Percentiles rank a stretch among this genome's conserved stretches.
These are phyloP conservation scores for Dichetophora obliterata DNA, from an alignment of 2,888 invertebrate genomes.

Conservation along the genomic window DNA sequence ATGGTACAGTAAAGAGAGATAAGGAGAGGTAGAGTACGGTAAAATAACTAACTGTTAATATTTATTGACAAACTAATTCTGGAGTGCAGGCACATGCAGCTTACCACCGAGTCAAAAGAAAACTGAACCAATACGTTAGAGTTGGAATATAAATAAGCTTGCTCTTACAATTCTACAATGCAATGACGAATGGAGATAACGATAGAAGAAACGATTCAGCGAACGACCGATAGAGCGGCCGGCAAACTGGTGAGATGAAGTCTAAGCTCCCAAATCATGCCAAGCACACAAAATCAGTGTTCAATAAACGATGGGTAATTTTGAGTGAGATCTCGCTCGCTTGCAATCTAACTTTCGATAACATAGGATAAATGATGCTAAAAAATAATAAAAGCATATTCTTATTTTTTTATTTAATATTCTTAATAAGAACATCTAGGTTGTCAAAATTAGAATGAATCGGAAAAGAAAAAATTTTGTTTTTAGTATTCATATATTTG, in stretches of 20 bases:
- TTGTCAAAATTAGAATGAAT: too few relatives aligned
- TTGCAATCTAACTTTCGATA: neutral
- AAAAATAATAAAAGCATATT: too few relatives aligned
- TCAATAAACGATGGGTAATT: neutral
- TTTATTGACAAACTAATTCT: neutral
- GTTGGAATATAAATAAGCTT: slow-evolving; percentile 10
- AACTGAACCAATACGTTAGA: slow-evolving; percentile 53
- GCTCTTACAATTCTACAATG: neutral
- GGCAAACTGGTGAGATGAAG: neutral
- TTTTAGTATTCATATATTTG: too few relatives aligned
- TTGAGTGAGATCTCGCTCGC: neutral
- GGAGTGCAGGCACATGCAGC: slow-evolving; percentile 27
- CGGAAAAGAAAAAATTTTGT: too few relatives aligned
- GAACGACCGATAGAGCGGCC: neutral
- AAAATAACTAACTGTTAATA: slow-evolving; percentile 10
- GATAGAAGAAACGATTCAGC: neutral
- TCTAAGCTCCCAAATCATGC: neutral
- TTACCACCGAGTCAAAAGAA: slow-evolving; percentile 52
- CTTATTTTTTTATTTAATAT: too few relatives aligned
- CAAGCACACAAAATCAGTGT: neutral
- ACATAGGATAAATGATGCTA: neutral
- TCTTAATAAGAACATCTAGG: too few relatives aligned
- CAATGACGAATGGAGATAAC: neutral
- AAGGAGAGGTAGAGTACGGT: slow-evolving; percentile 1
- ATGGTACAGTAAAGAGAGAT: neutral